These are phyloP conservation scores for Drosophila asahinai DNA, from an alignment of 1,140 invertebrate genomes.

Conservation along the genomic window DNA sequence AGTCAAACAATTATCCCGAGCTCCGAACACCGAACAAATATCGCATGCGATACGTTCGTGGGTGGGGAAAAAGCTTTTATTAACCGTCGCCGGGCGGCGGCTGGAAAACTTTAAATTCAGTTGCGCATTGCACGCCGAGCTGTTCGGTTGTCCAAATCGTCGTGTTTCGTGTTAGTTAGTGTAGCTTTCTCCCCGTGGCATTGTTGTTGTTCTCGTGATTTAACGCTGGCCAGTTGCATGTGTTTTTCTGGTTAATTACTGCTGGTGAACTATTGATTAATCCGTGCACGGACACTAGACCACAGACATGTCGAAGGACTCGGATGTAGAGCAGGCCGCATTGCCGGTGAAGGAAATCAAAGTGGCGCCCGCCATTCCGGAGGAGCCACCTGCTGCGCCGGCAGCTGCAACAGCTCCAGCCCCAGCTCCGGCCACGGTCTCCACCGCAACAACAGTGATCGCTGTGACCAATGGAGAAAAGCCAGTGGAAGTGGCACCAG, in stretches of 20 bases:
- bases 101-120: slow-evolving; percentile 63
- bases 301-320: slow-evolving; percentile 62
- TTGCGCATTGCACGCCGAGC: slow-evolving; percentile 72
- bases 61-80: slow-evolving; percentile 46
- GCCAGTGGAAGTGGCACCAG: slow-evolving; percentile 24
- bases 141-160: slow-evolving; percentile 50
- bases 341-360: slow-evolving; percentile 47
- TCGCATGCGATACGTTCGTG: slow-evolving; percentile 40
- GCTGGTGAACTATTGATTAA: slow-evolving; percentile 60
- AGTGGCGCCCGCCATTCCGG: slow-evolving; percentile 47
- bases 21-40: background rate
- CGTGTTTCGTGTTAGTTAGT: slow-evolving; percentile 16
- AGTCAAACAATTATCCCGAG: slow-evolving; percentile 28
- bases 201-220: slow-evolving; percentile 15
- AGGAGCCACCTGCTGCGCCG: slow-evolving; percentile 21
- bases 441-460: slow-evolving; percentile 40
- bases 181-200: slow-evolving; percentile 15
- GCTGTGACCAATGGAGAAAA: slow-evolving; percentile 51
- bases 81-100: slow-evolving; percentile 32
- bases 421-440: slow-evolving; percentile 10
- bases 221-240: slow-evolving; percentile 54
- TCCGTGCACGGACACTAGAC: slow-evolving; percentile 7
- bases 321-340: slow-evolving; percentile 68
- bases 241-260: slow-evolving; percentile 24
- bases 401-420: slow-evolving; percentile 1